Base-by-base conservation (phyloP, 1,140 invertebrate genomes). In the Drosophila elegans region DNA sequence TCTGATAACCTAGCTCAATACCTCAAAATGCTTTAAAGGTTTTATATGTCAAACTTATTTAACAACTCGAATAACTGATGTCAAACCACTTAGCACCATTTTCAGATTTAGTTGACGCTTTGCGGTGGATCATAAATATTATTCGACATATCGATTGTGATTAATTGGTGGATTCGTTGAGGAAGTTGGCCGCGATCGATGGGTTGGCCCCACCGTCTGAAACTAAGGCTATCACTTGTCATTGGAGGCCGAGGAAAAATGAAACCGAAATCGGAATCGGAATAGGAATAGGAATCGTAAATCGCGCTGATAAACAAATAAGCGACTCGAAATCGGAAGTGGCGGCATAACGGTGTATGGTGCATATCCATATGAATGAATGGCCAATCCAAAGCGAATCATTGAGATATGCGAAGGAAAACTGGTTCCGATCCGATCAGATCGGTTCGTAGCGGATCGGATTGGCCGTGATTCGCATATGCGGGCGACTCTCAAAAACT, bases 311-410 rank as follows among this genome's bases (percentile, higher is more conserved):
- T 71, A 49, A 69, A 36, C 51, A 71, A 69, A 69, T 36, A 56
- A 69, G 29, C 51, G 36, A 36, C 36, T 41, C 36, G 39, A 74
- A 57, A 82, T 84, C 81, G 80, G 80, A 84, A 85, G 81, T 80
- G 46, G 25, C 57, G 49, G 39, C 64, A 74, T 85, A 85, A 85
- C 81, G 81, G 81, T 85, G 80, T 83, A 73, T 72, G 54, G 54
- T 83, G 66, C 64, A 61, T 56, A 67, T 63, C 41, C 49, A 71
- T 71, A 57, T 71, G 64, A 71, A 71, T 71, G 68, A 71, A 71
- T 71, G 63, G 66, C 57, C 41, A 57, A 63, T 49, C 55, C 34
- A 64, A 61, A 36, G 21, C 46, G 53, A 73, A 64, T 72, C 66
- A 59, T 45, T 42, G 42, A 67, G 73, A 66, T 71, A 51, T 57